A percentile compares a stretch with the other conserved stretches of the same genome.
Evolutionary conservation across 2,888 invertebrate species (phyloP).

Genomic region (Hypena proboscidalis): DNA sequence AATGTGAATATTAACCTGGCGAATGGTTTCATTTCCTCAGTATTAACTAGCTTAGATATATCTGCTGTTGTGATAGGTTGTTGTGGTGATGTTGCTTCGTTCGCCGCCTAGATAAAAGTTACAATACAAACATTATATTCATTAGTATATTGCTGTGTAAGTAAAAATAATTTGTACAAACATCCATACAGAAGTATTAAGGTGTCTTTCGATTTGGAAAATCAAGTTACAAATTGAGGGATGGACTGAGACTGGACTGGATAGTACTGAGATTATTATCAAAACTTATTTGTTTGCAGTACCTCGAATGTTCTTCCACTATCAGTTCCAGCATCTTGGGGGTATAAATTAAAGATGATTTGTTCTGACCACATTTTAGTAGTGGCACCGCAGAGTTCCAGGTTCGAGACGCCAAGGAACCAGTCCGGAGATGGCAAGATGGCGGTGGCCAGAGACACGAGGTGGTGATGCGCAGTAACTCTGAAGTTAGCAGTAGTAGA

Average conservation of each 20-base stretch:
- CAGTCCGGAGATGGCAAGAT: slow-evolving; percentile 93
- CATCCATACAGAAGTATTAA: too few species aligned
- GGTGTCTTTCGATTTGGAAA: too few species aligned
- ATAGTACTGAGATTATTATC: too few species aligned
- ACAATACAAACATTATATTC: too few species aligned
- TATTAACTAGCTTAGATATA: slow-evolving; percentile 33
- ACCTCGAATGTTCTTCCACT: slow-evolving; percentile 95
- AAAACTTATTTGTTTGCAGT: too few species aligned
- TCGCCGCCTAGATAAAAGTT: slow-evolving; percentile 60
- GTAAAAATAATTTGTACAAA: too few species aligned
- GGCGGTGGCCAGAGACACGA: slow-evolving; percentile 70
- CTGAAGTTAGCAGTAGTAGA: slow-evolving; percentile 66
- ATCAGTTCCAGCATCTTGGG: slow-evolving; percentile 98
- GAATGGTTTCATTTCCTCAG: slow-evolving; percentile 58
- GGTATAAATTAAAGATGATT: slow-evolving; percentile 93
- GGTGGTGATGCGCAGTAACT: slow-evolving; percentile 63
- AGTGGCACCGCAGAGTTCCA: slow-evolving; percentile 93
- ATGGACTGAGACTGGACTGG: too few species aligned
- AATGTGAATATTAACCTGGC: slow-evolving; percentile 65
- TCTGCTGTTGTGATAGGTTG: slow-evolving; percentile 61
- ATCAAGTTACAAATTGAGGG: too few species aligned
- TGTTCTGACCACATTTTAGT: slow-evolving; percentile 92
- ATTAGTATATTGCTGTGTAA: too few species aligned
- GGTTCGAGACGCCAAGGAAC: slow-evolving; percentile 96
- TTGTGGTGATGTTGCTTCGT: slow-evolving; percentile 74